These are phyloP conservation scores for Melanophora roralis DNA, from an alignment of 2,888 invertebrate genomes.

Conservation along the genomic window DNA sequence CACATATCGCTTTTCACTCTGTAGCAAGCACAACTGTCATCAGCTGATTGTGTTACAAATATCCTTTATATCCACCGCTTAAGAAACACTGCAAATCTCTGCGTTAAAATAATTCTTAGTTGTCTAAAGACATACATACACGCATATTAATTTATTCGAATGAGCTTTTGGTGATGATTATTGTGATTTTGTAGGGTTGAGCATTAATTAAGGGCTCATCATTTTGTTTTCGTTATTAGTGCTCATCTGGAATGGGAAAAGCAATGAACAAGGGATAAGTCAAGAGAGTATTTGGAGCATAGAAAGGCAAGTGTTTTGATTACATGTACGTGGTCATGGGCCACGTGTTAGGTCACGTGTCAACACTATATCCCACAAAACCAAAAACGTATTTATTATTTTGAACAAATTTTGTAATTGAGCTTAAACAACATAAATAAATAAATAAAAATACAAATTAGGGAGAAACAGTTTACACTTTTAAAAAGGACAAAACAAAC, in stretches of 20 bases:
- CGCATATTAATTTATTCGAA: constrained; percentile 22
- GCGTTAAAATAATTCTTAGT: background rate
- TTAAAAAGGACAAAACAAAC: background rate
- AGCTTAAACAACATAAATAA: constrained; percentile 68
- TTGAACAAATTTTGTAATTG: constrained; percentile 61
- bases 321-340: constrained; percentile 54
- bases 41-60: too few species aligned
- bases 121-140: background rate
- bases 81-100: constrained; percentile 9
- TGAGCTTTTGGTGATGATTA: constrained; percentile 36
- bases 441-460: constrained; percentile 63
- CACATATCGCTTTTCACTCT: too few species aligned
- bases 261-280: background rate
- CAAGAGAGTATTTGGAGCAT: constrained; percentile 15
- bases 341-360: constrained; percentile 74
- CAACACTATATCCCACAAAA: constrained; percentile 65
- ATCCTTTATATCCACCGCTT: too few species aligned
- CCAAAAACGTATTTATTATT: constrained; percentile 64
- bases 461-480: background rate
- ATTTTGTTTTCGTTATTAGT: constrained; percentile 21
- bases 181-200: constrained; percentile 40
- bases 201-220: constrained; percentile 45
- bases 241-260: background rate
- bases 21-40: too few species aligned
- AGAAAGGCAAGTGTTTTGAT: constrained; percentile 52